These are phyloP conservation scores for Diachrysia chrysitis DNA, from an alignment of 2,888 invertebrate genomes.

Conservation along the genomic window DNA sequence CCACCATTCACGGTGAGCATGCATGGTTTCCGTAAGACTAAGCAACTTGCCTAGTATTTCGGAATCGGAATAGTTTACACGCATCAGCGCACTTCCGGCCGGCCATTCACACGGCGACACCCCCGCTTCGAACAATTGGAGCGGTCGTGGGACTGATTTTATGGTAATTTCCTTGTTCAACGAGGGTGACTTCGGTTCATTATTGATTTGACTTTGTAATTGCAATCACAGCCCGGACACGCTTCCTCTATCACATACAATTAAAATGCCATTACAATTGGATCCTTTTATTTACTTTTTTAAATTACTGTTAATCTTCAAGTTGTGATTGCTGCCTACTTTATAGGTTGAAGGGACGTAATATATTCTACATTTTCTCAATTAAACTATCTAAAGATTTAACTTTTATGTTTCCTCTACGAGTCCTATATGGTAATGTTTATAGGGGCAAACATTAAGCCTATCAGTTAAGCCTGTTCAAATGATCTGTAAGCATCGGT, in stretches of 20 bases:
- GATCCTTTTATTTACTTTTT: constrained; percentile 29
- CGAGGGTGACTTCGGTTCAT: constrained; percentile 70
- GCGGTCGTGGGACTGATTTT: constrained; percentile 84
- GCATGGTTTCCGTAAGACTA: constrained; percentile 45
- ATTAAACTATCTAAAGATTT: constrained; percentile 39
- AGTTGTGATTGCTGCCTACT: constrained; percentile 19
- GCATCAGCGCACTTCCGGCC: constrained; percentile 78
- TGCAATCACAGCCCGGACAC: constrained; percentile 65
- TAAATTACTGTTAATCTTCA: constrained; percentile 23
- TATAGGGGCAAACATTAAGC: constrained; percentile 42
- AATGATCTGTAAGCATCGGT: constrained; percentile 59
- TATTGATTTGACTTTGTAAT: constrained; percentile 76
- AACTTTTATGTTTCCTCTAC: constrained; percentile 48
- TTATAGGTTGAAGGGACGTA: constrained; percentile 13
- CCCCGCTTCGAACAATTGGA: constrained; percentile 71
- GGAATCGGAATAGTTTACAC: constrained; percentile 84
- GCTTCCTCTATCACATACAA: constrained; percentile 61
- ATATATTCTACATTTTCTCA: constrained; percentile 23
- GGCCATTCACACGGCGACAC: constrained; percentile 65
- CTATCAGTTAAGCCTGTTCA: constrained; percentile 47
- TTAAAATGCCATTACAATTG: constrained; percentile 53
- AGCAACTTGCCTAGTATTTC: constrained; percentile 53
- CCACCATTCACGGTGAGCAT: constrained; percentile 30
- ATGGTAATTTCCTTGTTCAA: constrained; percentile 80
- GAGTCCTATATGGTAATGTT: constrained; percentile 44